phyloP scores from a whole-genome alignment of 2,888 invertebrate genomes.

The Heliconius hortense region DNA sequence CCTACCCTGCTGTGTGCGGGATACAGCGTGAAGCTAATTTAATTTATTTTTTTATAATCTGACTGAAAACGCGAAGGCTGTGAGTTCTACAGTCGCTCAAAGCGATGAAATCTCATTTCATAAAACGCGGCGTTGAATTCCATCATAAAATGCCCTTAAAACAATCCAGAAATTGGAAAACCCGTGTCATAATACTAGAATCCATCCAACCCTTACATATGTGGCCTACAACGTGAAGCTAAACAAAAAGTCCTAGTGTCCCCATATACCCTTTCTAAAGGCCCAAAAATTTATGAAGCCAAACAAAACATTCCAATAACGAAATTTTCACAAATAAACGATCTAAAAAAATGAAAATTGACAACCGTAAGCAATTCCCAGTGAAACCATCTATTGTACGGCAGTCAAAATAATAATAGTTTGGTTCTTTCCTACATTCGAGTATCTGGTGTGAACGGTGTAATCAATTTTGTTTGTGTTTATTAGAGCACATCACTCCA shows the following conservation, averaged over 20 bases:
- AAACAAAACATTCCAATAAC: background rate
- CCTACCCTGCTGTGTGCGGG: too few relatives aligned
- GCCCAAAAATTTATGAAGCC: background rate
- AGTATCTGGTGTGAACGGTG: conserved; percentile 49
- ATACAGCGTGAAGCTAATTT: too few relatives aligned
- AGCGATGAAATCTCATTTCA: too few relatives aligned
- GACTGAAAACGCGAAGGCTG: background rate
- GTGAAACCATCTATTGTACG: conserved; percentile 12
- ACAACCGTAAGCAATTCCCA: conserved; percentile 20
- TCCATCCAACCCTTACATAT: background rate
- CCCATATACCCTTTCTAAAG: background rate
- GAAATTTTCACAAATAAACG: background rate
- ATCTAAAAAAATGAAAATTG: conserved; percentile 5
- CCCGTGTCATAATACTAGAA: background rate
- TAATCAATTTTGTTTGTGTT: conserved; percentile 62
- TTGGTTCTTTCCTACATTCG: conserved; percentile 42
- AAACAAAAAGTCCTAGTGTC: background rate
- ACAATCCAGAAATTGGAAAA: too few relatives aligned
- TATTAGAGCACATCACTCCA: conserved; percentile 39
- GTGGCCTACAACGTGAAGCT: background rate
- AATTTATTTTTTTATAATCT: background rate
- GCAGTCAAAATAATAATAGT: conserved; percentile 28
- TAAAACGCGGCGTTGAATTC: too few relatives aligned
- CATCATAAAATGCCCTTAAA: too few relatives aligned
- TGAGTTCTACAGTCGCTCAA: background rate